Percentiles rank a stretch among this genome's conserved stretches.
These are phyloP conservation scores for Stegana nigrithorax DNA, from an alignment of 2,888 invertebrate species.

Conservation along the genomic window DNA sequence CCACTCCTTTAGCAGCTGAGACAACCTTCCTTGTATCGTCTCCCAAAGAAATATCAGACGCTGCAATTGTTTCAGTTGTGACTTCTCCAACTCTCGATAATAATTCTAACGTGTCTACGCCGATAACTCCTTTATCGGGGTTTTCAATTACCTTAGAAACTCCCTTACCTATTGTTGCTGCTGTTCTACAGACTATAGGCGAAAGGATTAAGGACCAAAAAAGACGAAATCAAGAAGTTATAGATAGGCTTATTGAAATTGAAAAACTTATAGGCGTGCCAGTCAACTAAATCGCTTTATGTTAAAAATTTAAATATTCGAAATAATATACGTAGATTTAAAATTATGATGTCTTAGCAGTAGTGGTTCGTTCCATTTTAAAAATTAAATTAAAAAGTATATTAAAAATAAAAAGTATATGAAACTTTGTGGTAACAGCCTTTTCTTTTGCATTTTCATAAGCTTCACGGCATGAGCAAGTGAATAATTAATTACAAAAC, in stretches of 20 bases:
- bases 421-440: not conserved
- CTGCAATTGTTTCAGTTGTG: not conserved
- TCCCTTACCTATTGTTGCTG: not conserved
- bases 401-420: not conserved
- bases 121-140: not conserved
- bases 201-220: slow-evolving; percentile 45
- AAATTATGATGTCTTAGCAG: no score
- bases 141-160: not conserved
- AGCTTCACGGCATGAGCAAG: no score
- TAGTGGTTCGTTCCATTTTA: no score
- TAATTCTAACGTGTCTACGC: not conserved
- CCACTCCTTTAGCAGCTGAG: not conserved
- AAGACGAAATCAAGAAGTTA: slow-evolving; percentile 44
- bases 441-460: not conserved
- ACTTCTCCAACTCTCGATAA: not conserved
- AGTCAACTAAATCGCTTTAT: not conserved
- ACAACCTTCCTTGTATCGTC: no score
- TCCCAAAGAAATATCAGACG: not conserved
- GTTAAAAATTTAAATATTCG: no score
- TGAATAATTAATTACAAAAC: slow-evolving; percentile 11
- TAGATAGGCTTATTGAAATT: slow-evolving; percentile 48
- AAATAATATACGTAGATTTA: no score
- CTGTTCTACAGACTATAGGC: slow-evolving; percentile 39
- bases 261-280: no score
- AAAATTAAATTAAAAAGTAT: not conserved